Percentiles rank a stretch among this genome's conserved stretches.
phyloP scores from a whole-genome alignment of 2,113 vertebrate species.

The Grammomys surdaster region DNA sequence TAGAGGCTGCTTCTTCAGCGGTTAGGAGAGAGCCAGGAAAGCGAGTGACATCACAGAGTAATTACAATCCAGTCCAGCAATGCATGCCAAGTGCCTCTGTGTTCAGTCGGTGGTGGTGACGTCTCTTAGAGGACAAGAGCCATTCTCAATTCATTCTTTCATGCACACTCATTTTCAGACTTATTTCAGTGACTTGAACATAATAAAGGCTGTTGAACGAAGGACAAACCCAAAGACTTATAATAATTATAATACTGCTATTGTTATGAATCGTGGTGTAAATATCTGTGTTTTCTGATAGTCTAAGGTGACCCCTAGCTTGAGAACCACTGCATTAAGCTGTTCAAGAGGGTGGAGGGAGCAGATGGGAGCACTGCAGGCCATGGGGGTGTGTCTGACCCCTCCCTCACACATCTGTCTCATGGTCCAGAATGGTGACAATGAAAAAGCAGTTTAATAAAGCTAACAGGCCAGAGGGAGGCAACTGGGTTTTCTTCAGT shows the following conservation, averaged over 20 bases:
- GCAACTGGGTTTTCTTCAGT: background rate
- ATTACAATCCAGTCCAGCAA: background rate
- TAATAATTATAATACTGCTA: background rate
- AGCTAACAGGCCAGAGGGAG: background rate
- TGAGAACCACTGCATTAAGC: background rate
- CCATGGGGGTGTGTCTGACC: background rate
- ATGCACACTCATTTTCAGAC: background rate
- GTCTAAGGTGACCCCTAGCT: background rate
- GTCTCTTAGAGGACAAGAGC: background rate
- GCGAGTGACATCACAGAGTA: background rate
- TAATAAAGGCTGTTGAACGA: background rate
- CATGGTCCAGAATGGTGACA: background rate
- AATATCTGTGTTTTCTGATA: background rate
- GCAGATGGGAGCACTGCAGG: fast-evolving
- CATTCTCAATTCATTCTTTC: background rate
- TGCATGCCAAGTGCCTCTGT: background rate
- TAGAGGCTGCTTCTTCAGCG: background rate
- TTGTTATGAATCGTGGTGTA: background rate
- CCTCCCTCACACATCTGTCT: background rate
- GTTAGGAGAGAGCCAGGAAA: background rate
- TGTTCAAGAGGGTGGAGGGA: background rate
- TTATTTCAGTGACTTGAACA: background rate
- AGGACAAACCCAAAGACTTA: background rate
- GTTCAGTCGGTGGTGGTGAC: background rate
- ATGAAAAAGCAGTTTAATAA: background rate